phyloP scores from a whole-genome alignment of 35 echinoderm and acorn worm genomes.

The Diadema setosum region DNA sequence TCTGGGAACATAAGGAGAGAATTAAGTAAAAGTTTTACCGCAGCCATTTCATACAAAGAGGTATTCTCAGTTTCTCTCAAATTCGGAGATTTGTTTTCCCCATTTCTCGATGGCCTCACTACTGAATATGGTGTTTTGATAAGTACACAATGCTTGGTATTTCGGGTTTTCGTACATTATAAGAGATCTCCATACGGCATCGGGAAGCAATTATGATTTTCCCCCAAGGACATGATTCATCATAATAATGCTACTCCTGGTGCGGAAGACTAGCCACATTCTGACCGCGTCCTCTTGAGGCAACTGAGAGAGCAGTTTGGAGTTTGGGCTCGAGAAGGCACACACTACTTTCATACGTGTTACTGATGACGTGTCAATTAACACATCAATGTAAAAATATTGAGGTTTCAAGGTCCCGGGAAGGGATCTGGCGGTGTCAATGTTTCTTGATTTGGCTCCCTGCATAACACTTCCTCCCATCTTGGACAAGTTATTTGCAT shows the following conservation, averaged over 20 bases:
- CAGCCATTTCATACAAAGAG: too few species aligned
- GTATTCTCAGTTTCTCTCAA: too few species aligned
- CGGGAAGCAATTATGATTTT: too few species aligned
- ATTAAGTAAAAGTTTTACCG: too few species aligned
- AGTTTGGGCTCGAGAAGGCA: background rate
- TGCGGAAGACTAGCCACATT: background rate
- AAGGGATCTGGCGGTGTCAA: background rate
- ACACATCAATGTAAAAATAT: constrained; percentile 1
- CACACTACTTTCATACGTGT: background rate
- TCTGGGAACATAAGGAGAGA: too few species aligned
- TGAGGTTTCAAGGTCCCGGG: too few species aligned
- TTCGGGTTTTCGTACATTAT: too few species aligned
- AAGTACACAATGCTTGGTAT: too few species aligned
- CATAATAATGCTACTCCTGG: background rate
- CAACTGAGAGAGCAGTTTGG: background rate
- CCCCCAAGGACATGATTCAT: background rate
- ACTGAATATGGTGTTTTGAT: too few species aligned
- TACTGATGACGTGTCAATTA: background rate
- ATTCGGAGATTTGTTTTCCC: too few species aligned
- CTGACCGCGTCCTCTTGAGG: background rate
- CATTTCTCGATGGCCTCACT: too few species aligned
- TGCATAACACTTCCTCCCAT: background rate
- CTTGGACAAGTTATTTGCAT: background rate
- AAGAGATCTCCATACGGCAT: too few species aligned
- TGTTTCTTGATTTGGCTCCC: background rate